Conservation (phyloP, 2,113 vertebrate genomes). For the Caretta caretta region DNA sequence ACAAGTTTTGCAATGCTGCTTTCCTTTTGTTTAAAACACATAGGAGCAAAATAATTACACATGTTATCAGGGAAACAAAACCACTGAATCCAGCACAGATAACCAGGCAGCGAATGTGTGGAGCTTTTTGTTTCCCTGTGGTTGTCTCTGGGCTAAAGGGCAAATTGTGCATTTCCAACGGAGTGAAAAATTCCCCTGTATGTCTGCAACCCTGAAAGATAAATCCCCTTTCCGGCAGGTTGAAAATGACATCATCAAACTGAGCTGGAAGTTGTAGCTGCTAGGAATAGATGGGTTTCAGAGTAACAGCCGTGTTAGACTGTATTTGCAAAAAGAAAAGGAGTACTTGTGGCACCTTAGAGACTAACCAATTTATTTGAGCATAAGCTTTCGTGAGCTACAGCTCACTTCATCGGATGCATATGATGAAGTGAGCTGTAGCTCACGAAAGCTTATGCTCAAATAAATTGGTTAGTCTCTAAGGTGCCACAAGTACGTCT, state of each 20-base stretch:
- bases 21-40: background rate
- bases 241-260: background rate
- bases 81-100: background rate
- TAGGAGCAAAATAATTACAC: accelerated
- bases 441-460: too few relatives aligned
- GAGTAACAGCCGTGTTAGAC: too few relatives aligned
- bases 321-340: too few relatives aligned
- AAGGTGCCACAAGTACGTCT: too few relatives aligned
- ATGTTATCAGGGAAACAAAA: background rate
- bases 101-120: background rate
- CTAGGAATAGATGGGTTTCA: background rate
- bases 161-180: background rate
- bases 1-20: accelerated
- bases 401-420: too few relatives aligned
- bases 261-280: background rate
- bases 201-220: background rate
- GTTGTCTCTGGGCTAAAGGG: background rate
- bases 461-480: too few relatives aligned
- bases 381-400: too few relatives aligned
- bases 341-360: too few relatives aligned
- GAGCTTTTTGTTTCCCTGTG: background rate
- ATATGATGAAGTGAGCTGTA: too few relatives aligned
- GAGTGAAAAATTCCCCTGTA: background rate
- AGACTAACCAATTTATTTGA: too few relatives aligned
- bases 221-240: background rate